Conservation (phyloP, 2,797 vertebrate species). For the Ispidina picta region DNA sequence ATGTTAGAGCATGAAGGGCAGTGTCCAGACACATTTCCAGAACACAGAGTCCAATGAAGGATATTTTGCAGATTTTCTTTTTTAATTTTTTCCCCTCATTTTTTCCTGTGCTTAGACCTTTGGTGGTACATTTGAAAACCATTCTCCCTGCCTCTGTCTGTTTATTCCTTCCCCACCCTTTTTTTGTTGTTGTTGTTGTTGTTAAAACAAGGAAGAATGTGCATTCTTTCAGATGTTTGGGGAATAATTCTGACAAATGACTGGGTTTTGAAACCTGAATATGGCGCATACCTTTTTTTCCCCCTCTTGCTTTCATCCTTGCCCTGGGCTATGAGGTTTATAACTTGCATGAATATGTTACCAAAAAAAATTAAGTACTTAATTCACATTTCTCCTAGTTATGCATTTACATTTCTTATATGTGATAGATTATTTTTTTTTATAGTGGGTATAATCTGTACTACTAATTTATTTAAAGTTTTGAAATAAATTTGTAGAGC, state of each 20-base stretch:
- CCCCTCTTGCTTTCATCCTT: slow-evolving; percentile 8
- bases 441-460: slow-evolving; percentile 4
- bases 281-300: not conserved
- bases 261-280: slow-evolving; percentile 69
- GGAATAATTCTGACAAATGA: not conserved
- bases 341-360: not conserved
- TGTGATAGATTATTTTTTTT: not conserved
- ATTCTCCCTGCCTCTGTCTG: not conserved
- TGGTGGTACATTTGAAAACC: slow-evolving; percentile 68
- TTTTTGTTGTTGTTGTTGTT: not conserved
- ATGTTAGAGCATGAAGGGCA: slow-evolving; percentile 48
- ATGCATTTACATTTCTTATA: slow-evolving; percentile 19
- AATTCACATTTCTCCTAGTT: not conserved
- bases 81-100: fast-evolving
- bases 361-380: not conserved
- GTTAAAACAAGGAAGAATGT: slow-evolving; percentile 59
- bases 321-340: slow-evolving; percentile 2
- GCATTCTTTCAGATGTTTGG: slow-evolving; percentile 53
- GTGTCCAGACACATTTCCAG: slow-evolving; percentile 60
- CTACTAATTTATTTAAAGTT: slow-evolving; percentile 15
- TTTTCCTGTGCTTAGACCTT: slow-evolving; percentile 13
- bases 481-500: slow-evolving; percentile 48
- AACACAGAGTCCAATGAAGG: slow-evolving; percentile 70
- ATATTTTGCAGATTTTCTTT: slow-evolving; percentile 48
- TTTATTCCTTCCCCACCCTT: fast-evolving